Percentiles rank a stretch among this genome's conserved stretches.
These are phyloP conservation scores for Acronicta psi DNA, from an alignment of 2,888 invertebrate species.

Conservation along the genomic window DNA sequence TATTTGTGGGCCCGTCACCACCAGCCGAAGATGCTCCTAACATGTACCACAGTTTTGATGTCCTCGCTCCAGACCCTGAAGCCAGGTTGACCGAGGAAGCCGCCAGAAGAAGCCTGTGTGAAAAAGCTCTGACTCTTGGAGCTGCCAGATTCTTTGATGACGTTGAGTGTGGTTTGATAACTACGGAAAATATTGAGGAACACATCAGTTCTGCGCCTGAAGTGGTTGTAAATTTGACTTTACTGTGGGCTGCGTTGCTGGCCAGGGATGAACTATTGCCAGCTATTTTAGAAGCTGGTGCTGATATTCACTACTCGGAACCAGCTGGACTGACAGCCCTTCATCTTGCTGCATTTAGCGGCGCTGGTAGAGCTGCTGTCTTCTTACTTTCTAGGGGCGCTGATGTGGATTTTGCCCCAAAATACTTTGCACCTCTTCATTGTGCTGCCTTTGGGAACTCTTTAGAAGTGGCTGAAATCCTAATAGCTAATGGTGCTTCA, in stretches of 20 bases:
- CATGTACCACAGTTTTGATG: constrained; percentile 93
- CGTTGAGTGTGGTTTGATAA: constrained; percentile 91
- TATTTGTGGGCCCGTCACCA: constrained; percentile 94
- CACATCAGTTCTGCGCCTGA: constrained; percentile 90
- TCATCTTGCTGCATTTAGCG: constrained; percentile 94
- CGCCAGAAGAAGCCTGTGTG: constrained; percentile 91
- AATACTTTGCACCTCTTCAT: constrained; percentile 94
- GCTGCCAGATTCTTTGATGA: constrained; percentile 93
- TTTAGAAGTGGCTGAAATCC: constrained; percentile 92
- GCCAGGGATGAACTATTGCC: constrained; percentile 92
- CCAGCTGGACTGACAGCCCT: constrained; percentile 93
- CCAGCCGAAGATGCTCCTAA: constrained; percentile 94
- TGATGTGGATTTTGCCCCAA: constrained; percentile 91
- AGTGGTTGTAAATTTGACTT: constrained; percentile 91
- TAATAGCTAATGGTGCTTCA: constrained; percentile 92
- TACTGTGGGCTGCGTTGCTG: constrained; percentile 93
- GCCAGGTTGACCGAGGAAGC: constrained; percentile 92
- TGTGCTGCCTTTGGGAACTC: constrained; percentile 97
- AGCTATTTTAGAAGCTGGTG: constrained; percentile 90
- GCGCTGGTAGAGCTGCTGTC: constrained; percentile 91
- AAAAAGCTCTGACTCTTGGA: constrained; percentile 91
- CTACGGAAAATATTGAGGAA: constrained; percentile 88
- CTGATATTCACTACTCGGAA: constrained; percentile 92
- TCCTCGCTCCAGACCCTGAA: constrained; percentile 91
- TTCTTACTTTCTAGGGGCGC: constrained; percentile 92